Conservation (phyloP, 2,113 vertebrate species). For the Cepphus grylle region DNA sequence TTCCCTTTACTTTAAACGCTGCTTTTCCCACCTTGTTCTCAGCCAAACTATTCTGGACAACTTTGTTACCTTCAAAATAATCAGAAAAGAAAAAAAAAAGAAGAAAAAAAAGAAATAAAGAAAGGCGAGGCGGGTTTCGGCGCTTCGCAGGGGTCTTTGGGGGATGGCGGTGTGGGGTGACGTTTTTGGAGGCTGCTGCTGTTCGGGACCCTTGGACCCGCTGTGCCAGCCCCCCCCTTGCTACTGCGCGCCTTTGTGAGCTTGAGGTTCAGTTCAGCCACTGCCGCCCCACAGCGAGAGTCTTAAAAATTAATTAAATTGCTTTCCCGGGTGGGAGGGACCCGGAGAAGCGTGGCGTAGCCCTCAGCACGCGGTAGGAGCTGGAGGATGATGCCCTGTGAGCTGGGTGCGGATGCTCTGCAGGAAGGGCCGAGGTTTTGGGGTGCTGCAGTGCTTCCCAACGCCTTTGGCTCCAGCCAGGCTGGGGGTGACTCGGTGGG, state of each 20-base stretch:
- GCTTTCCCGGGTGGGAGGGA: neutral
- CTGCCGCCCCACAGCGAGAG: neutral
- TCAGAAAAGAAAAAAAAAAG: too few species aligned
- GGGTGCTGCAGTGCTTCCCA: neutral
- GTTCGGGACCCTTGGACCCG: neutral
- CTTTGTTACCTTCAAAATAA: neutral
- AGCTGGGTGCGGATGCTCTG: neutral
- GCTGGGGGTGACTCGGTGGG: neutral
- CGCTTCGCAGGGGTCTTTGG: neutral
- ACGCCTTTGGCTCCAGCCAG: neutral
- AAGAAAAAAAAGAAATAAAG: neutral
- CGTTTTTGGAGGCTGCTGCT: neutral
- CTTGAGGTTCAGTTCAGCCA: neutral
- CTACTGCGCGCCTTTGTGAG: fast-evolving
- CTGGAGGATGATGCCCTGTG: neutral
- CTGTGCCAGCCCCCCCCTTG: neutral
- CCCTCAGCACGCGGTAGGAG: neutral
- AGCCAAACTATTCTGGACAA: neutral
- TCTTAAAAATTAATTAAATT: neutral
- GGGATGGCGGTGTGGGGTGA: neutral
- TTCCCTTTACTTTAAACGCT: neutral
- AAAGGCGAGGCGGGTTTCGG: neutral
- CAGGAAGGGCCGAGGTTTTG: neutral
- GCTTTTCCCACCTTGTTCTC: neutral
- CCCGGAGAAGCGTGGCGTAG: neutral